phyloP scores from a whole-genome alignment of 92 coral and sea anemone genomes.

The Nematostella vectensis region DNA sequence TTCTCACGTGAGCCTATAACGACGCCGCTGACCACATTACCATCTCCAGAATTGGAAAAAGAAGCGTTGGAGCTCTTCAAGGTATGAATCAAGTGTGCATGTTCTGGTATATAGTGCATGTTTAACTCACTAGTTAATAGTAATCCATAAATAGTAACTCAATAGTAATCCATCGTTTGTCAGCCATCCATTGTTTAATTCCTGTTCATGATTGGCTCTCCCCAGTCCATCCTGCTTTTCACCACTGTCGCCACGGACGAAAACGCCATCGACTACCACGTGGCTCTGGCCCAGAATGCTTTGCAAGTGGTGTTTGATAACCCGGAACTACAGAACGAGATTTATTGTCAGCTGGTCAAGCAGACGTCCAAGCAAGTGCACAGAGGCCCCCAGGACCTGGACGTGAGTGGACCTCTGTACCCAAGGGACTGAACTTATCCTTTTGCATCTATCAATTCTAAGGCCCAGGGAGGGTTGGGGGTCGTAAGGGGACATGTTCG shows the following conservation, averaged over 20 bases:
- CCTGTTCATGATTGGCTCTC: conserved; percentile 1
- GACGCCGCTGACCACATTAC: conserved; percentile 82
- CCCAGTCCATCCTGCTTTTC: conserved; percentile 78
- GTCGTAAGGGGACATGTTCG: too few relatives aligned
- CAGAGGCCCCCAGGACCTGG: conserved; percentile 69
- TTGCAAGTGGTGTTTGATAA: conserved; percentile 77
- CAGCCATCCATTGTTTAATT: too few relatives aligned
- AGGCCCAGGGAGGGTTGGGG: too few relatives aligned
- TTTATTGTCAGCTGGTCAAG: conserved; percentile 86
- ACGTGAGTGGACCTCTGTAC: conserved; percentile 53
- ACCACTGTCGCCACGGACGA: conserved; percentile 82
- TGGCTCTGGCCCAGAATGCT: conserved; percentile 99
- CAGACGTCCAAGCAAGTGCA: conserved; percentile 92
- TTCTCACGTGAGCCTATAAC: conserved; percentile 71
- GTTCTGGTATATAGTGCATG: too few relatives aligned
- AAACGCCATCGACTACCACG: conserved; percentile 94
- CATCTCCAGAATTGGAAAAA: conserved; percentile 75
- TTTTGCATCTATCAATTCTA: conserved; percentile 1
- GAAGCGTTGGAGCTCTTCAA: conserved; percentile 89
- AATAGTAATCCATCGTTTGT: too few relatives aligned
- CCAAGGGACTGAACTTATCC: too few relatives aligned
- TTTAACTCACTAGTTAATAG: not conserved
- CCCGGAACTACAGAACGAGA: conserved; percentile 89
- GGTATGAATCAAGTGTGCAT: conserved; percentile 24
- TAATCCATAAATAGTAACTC: too few relatives aligned